Percentiles rank a stretch among this genome's conserved stretches.
phyloP scores from a whole-genome alignment of 2,113 vertebrate species.

The Symphodus melops region DNA sequence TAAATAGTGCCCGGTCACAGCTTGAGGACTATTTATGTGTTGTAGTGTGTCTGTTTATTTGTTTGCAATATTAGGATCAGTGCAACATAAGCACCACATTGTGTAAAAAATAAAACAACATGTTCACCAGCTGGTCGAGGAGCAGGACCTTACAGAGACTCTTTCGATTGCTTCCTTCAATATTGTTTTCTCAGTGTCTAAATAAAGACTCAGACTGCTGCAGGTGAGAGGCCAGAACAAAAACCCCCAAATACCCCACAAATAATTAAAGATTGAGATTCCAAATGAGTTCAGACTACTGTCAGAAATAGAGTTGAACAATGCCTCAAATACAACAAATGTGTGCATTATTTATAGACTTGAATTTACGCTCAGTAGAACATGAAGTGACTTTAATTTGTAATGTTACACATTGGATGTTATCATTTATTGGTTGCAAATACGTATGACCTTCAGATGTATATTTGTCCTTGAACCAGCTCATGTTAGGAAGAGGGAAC shows the following conservation, averaged over 20 bases:
- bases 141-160: slow-evolving; percentile 46
- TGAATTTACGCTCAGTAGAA: too few species aligned
- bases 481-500: not conserved
- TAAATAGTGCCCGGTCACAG: slow-evolving; percentile 45
- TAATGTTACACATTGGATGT: not conserved
- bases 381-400: not conserved
- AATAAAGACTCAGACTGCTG: slow-evolving; percentile 51
- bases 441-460: slow-evolving; percentile 42
- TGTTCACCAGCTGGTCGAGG: slow-evolving; percentile 48
- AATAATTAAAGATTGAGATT: slow-evolving; percentile 9
- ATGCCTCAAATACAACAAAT: not conserved
- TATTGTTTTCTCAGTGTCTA: slow-evolving; percentile 38
- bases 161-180: slow-evolving; percentile 1
- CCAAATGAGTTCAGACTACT: not conserved
- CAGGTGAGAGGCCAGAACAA: slow-evolving; percentile 17
- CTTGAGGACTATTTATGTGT: slow-evolving; percentile 31
- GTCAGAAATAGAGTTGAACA: not conserved
- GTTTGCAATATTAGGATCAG: slow-evolving; percentile 44
- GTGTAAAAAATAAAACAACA: slow-evolving; percentile 60
- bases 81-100: slow-evolving; percentile 40
- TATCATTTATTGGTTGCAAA: not conserved
- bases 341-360: not conserved
- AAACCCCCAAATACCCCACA: slow-evolving; percentile 1
- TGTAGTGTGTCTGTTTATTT: slow-evolving; percentile 18
- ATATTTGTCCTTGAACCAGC: slow-evolving; percentile 64